Conservation (phyloP, 2,797 vertebrate species). For the Coracias cyanogaster region DNA sequence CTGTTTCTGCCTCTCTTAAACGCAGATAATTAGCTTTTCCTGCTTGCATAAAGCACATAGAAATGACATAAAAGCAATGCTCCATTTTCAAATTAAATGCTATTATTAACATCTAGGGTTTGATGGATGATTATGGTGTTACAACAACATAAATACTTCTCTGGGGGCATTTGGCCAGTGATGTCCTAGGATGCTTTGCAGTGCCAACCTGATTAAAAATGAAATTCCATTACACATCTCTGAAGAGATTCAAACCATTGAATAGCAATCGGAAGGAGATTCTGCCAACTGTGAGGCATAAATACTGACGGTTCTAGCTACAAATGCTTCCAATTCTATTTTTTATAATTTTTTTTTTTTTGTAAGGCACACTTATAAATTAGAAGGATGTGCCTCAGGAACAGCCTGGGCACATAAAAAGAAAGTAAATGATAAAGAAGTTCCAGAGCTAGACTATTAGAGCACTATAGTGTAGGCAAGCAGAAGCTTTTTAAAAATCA, state of each 20-base stretch:
- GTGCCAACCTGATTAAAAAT: constrained; percentile 12
- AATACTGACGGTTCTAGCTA: background rate
- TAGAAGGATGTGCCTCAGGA: background rate
- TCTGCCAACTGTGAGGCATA: background rate
- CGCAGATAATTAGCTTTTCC: background rate
- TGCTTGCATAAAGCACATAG: background rate
- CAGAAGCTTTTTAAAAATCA: constrained; percentile 61
- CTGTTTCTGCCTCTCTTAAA: background rate
- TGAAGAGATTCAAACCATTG: background rate
- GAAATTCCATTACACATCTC: background rate
- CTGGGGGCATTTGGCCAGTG: background rate
- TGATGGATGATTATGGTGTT: background rate
- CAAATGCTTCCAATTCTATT: background rate
- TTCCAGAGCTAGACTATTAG: background rate
- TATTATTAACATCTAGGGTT: background rate
- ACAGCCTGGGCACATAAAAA: background rate
- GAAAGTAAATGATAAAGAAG: background rate
- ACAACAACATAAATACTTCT: background rate
- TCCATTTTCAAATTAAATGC: background rate
- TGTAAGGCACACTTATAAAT: constrained; percentile 17
- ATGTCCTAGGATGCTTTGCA: background rate
- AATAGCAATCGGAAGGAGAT: background rate
- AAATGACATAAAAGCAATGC: constrained; percentile 13
- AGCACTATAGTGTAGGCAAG: background rate
- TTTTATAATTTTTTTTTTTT: background rate